Evolutionary conservation across 2,113 vertebrate species (phyloP).

Genomic region (Columba janthina): DNA sequence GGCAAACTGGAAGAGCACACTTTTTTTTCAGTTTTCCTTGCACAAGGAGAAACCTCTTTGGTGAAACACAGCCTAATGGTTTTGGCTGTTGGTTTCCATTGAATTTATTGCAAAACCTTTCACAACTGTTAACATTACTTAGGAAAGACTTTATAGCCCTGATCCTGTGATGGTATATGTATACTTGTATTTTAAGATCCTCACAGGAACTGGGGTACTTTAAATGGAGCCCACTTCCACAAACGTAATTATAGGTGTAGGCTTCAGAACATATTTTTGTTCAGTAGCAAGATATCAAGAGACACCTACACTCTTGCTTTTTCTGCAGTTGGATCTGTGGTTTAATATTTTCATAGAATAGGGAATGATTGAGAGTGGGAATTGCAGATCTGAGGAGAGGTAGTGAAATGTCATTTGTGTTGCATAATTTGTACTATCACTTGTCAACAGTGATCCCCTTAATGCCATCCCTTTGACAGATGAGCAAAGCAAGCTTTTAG

Average conservation of each 20-base stretch:
- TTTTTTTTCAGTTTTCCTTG: neutral
- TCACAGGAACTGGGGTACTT: neutral
- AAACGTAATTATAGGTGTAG: slow-evolving; percentile 52
- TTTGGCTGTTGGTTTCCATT: neutral
- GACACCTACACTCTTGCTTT: slow-evolving; percentile 16
- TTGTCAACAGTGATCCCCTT: slow-evolving; percentile 82
- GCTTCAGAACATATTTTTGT: slow-evolving; percentile 39
- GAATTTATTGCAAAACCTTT: neutral
- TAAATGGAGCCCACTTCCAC: slow-evolving; percentile 1
- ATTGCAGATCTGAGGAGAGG: slow-evolving; percentile 76
- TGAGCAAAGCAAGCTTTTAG: slow-evolving; percentile 71
- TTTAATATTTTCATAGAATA: slow-evolving; percentile 66
- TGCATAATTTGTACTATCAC: slow-evolving; percentile 82
- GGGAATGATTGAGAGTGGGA: slow-evolving; percentile 73
- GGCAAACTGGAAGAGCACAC: neutral
- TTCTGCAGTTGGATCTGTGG: slow-evolving; percentile 43
- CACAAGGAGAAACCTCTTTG: neutral
- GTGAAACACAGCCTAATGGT: neutral
- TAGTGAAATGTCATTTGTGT: slow-evolving; percentile 77
- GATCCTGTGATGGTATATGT: neutral
- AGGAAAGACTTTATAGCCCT: neutral
- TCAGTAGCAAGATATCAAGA: slow-evolving; percentile 18
- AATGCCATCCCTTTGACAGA: slow-evolving; percentile 77
- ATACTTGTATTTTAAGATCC: neutral
- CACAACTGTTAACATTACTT: neutral